These are phyloP conservation scores for Tetragnatha versicolor DNA, from an alignment of 1,140 invertebrate genomes.

Conservation along the genomic window DNA sequence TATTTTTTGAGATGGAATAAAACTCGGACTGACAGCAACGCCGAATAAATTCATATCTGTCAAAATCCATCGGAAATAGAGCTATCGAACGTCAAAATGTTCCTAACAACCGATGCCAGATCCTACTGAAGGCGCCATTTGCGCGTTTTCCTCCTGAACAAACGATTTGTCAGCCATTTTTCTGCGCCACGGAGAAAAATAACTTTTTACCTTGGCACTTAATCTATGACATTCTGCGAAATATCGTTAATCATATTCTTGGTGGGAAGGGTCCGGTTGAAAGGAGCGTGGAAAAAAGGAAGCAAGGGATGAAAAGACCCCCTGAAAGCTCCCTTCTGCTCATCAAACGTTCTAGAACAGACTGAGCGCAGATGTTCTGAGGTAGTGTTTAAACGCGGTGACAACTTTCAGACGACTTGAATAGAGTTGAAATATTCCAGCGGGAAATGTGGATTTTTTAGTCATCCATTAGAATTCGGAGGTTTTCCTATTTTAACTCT, in stretches of 20 bases:
- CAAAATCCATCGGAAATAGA: conserved; percentile 38
- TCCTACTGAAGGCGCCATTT: conserved; percentile 22
- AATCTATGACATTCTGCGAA: conserved; percentile 42
- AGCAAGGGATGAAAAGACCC: no score
- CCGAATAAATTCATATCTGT: conserved; percentile 44
- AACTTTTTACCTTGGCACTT: conserved; percentile 32
- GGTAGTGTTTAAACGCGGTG: no score
- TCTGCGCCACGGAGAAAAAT: conserved; percentile 5
- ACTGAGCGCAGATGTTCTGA: no score
- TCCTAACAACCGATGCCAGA: conserved; percentile 28
- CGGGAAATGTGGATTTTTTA: no score
- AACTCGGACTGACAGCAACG: conserved; percentile 10
- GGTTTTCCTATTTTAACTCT: no score
- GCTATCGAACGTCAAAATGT: conserved; percentile 44
- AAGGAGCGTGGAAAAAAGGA: neutral
- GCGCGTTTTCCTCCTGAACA: conserved; percentile 20
- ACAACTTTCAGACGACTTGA: no score
- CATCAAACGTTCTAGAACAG: no score
- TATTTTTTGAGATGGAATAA: neutral
- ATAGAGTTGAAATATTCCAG: no score
- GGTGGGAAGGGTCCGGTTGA: neutral
- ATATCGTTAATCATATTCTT: conserved; percentile 46
- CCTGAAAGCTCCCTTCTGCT: no score
- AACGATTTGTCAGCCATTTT: conserved; percentile 43
- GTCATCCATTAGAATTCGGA: no score